These are phyloP conservation scores for Acropternis orthonyx DNA, from an alignment of 2,797 vertebrate genomes.

Conservation along the genomic window DNA sequence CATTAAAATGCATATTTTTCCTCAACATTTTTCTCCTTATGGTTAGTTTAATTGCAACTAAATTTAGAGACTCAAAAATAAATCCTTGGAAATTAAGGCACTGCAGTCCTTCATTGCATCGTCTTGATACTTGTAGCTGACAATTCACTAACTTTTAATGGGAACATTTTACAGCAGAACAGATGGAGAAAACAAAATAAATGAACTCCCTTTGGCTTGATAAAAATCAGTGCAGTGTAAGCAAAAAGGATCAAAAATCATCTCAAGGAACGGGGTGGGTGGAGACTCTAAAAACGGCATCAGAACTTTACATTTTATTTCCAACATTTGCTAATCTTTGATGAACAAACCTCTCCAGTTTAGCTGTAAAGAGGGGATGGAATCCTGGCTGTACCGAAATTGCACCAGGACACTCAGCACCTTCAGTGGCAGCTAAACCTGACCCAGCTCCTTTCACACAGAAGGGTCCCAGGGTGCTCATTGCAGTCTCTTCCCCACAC, in stretches of 20 bases:
- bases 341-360: background rate
- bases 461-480: background rate
- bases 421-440: background rate
- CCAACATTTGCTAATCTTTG: background rate
- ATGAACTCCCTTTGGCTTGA: slow-evolving; percentile 54
- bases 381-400: background rate
- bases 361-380: background rate
- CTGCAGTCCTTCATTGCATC: slow-evolving; percentile 41
- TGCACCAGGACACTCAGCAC: background rate
- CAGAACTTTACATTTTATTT: slow-evolving; percentile 32
- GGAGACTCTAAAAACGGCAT: slow-evolving; percentile 31
- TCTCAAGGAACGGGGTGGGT: background rate
- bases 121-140: slow-evolving; percentile 51
- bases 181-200: slow-evolving; percentile 69
- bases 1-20: slow-evolving; percentile 21
- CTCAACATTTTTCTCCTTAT: slow-evolving; percentile 22
- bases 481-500: background rate
- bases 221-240: slow-evolving; percentile 61
- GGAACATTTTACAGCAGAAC: slow-evolving; percentile 60
- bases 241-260: slow-evolving; percentile 63
- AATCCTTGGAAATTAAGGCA: slow-evolving; percentile 52
- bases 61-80: slow-evolving; percentile 58
- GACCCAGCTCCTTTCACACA: background rate
- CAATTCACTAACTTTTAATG: slow-evolving; percentile 65
- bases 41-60: slow-evolving; percentile 23